phyloP scores from a whole-genome alignment of 2,888 invertebrate genomes.

The Incurvaria masculella region DNA sequence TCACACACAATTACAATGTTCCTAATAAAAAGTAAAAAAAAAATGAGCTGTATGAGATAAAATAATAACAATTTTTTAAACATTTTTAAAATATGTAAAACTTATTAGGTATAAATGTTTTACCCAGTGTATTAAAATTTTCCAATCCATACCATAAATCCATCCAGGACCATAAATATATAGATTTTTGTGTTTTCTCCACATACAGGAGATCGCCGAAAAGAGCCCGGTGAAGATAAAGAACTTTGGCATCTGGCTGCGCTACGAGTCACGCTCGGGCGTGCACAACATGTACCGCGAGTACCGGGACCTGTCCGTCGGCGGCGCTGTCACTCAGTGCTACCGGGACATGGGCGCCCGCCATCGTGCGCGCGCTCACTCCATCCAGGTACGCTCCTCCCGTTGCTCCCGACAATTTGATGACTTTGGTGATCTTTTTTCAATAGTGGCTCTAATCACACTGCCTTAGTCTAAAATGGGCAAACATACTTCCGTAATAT shows the following conservation, averaged over 20 bases:
- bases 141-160: too few species aligned
- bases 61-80: neutral
- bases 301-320: conserved; percentile 94
- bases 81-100: neutral
- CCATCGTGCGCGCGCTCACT: conserved; percentile 96
- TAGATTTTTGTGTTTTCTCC: too few species aligned
- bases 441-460: too few species aligned
- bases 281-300: conserved; percentile 99
- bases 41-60: too few species aligned
- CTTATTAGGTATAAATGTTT: neutral
- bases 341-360: conserved; percentile 99
- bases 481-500: too few species aligned
- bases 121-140: too few species aligned
- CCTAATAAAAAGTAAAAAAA: too few species aligned
- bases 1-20: too few species aligned
- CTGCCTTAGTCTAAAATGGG: too few species aligned
- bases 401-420: too few species aligned
- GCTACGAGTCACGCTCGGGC: conserved; percentile 97
- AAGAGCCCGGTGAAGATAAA: conserved; percentile 93
- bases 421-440: too few species aligned
- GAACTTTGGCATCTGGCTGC: conserved; percentile 99
- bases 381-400: conserved; percentile 68
- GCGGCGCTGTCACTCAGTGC: conserved; percentile 96
- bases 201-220: conserved; percentile 72
- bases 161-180: too few species aligned